Conservation (phyloP, 2,797 vertebrate genomes). For the Pygocentrus nattereri region DNA sequence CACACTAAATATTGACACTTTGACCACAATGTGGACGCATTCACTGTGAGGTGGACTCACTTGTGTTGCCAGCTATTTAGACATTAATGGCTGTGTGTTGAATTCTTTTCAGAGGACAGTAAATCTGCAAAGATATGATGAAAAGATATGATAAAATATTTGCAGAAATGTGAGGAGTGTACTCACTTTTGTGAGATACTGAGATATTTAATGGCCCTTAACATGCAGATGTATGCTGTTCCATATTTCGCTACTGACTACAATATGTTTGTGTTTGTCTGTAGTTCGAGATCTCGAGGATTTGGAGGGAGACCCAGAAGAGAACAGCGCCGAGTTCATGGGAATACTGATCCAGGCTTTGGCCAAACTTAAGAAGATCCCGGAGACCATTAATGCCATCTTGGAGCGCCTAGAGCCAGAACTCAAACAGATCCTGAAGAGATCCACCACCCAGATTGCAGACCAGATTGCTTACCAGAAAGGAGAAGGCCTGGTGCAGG, state of each 20-base stretch:
- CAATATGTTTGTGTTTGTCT: slow-evolving; percentile 10
- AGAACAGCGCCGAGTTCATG: slow-evolving; percentile 95
- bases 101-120: too few relatives aligned
- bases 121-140: too few relatives aligned
- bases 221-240: background rate
- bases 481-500: slow-evolving; percentile 88
- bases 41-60: too few relatives aligned
- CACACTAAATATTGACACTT: too few relatives aligned
- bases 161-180: too few relatives aligned
- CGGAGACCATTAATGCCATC: slow-evolving; percentile 94
- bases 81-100: too few relatives aligned
- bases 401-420: slow-evolving; percentile 95
- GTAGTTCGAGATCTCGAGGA: slow-evolving; percentile 88
- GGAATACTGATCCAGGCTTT: slow-evolving; percentile 95
- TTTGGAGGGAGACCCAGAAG: slow-evolving; percentile 91
- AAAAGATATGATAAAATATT: too few relatives aligned
- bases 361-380: slow-evolving; percentile 95
- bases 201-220: too few relatives aligned
- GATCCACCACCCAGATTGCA: slow-evolving; percentile 97
- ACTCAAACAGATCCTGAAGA: slow-evolving; percentile 95
- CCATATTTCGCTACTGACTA: background rate
- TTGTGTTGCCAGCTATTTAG: too few relatives aligned
- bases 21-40: too few relatives aligned
- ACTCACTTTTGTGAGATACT: too few relatives aligned
- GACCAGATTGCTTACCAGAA: slow-evolving; percentile 94